Conservation (phyloP, 2,888 invertebrate species). For the Meloe dianella region DNA sequence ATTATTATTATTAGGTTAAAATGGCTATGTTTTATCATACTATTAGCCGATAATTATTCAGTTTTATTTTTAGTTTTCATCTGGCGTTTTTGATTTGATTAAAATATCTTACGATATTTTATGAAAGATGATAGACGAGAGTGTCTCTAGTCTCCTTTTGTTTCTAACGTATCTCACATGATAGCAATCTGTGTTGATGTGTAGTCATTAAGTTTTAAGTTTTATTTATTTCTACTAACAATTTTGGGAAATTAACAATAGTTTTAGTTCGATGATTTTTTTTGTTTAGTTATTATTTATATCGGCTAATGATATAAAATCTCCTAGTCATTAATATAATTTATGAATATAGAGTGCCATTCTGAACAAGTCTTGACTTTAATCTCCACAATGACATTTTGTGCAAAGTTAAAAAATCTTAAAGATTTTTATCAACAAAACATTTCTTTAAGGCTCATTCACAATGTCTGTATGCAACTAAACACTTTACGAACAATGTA, state of each 20-base stretch:
- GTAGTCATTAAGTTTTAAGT: conserved; percentile 46
- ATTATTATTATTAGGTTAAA: conserved; percentile 24
- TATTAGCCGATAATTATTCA: conserved; percentile 54
- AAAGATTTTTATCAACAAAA: too few species aligned
- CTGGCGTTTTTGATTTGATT: conserved; percentile 21
- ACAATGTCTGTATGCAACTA: too few species aligned
- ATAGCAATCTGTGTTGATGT: conserved; percentile 21
- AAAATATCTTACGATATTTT: conserved; percentile 26
- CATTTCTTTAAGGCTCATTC: too few species aligned
- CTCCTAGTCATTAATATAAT: conserved; percentile 53
- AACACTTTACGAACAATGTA: too few species aligned
- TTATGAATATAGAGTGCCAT: neutral
- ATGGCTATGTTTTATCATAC: conserved; percentile 48
- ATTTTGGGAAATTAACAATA: conserved; percentile 22
- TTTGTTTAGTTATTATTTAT: conserved; percentile 36
- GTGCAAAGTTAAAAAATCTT: too few species aligned
- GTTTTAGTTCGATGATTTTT: conserved; percentile 44
- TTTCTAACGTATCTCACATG: conserved; percentile 20
- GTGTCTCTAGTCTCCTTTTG: conserved; percentile 49
- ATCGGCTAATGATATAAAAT: conserved; percentile 58
- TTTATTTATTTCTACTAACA: conserved; percentile 43
- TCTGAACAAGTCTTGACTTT: too few species aligned
- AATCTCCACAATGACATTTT: neutral
- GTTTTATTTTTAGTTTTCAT: conserved; percentile 42
- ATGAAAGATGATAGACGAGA: conserved; percentile 44